These are phyloP conservation scores for Parambassis ranga DNA, from an alignment of 2,797 vertebrate genomes.

Conservation along the genomic window DNA sequence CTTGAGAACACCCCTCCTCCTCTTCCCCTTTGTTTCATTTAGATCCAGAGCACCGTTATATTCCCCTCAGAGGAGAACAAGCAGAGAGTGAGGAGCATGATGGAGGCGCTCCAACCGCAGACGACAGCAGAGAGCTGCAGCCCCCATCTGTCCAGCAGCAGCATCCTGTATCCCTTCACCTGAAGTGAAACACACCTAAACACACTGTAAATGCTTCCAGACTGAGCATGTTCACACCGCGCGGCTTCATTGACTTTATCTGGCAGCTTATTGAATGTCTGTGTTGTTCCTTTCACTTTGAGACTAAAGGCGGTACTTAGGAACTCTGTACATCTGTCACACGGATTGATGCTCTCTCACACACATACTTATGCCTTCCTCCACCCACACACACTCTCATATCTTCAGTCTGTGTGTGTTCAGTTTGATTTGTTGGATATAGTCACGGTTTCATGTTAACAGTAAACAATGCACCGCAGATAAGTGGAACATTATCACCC, in stretches of 20 bases:
- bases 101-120: conserved; percentile 54
- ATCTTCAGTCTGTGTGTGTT: background rate
- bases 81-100: conserved; percentile 49
- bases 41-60: conserved; percentile 58
- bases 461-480: background rate
- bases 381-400: conserved; percentile 7
- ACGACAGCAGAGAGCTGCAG: conserved; percentile 13
- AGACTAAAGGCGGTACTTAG: conserved; percentile 5
- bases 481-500: background rate
- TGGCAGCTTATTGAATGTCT: conserved; percentile 10
- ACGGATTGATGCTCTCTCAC: background rate
- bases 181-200: conserved; percentile 20
- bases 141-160: conserved; percentile 39
- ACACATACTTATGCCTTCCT: background rate
- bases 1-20: background rate
- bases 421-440: too few relatives aligned
- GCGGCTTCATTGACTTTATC: conserved; percentile 43
- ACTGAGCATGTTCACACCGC: too few relatives aligned
- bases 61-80: conserved; percentile 48
- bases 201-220: too few relatives aligned
- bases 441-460: background rate
- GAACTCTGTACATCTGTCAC: conserved; percentile 14
- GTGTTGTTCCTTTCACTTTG: conserved; percentile 18
- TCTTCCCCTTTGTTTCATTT: conserved; percentile 13
- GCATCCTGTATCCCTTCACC: conserved; percentile 63